phyloP scores from a whole-genome alignment of 2,113 vertebrate species.

The Varanus komodoensis region DNA sequence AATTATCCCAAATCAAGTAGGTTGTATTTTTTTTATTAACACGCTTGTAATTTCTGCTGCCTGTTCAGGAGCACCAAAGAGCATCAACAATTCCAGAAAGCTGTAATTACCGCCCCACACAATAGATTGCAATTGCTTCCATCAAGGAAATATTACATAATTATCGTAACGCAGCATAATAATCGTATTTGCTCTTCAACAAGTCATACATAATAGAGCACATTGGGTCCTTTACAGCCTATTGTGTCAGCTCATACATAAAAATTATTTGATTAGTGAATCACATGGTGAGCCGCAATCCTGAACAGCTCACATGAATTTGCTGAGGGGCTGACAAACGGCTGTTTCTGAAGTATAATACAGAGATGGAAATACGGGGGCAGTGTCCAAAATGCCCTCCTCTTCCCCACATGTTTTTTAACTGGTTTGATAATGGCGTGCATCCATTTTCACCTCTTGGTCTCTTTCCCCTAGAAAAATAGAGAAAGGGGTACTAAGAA shows the following conservation, averaged over 20 bases:
- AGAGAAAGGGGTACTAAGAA: no score
- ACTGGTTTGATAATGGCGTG: no score
- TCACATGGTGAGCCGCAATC: constrained; percentile 49
- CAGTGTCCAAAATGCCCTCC: no score
- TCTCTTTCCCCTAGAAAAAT: no score
- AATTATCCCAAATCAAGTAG: constrained; percentile 36
- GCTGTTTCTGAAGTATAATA: constrained; percentile 39
- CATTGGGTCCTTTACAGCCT: constrained; percentile 42
- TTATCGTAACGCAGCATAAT: constrained; percentile 70
- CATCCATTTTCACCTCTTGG: no score
- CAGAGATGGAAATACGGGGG: background rate
- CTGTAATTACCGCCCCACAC: constrained; percentile 69
- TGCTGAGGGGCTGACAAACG: background rate
- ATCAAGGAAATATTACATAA: constrained; percentile 75
- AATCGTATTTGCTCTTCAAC: constrained; percentile 72
- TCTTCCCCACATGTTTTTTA: no score
- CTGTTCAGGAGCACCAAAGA: constrained; percentile 65
- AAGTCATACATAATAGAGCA: constrained; percentile 59
- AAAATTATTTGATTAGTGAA: constrained; percentile 70
- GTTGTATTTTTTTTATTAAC: constrained; percentile 39
- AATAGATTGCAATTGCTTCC: constrained; percentile 67
- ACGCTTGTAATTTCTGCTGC: constrained; percentile 59
- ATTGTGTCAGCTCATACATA: constrained; percentile 62
- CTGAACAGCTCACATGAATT: constrained; percentile 45
- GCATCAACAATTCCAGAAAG: constrained; percentile 44